Conservation (phyloP, 2,113 vertebrate genomes). For the Ornithorhynchus anatinus region DNA sequence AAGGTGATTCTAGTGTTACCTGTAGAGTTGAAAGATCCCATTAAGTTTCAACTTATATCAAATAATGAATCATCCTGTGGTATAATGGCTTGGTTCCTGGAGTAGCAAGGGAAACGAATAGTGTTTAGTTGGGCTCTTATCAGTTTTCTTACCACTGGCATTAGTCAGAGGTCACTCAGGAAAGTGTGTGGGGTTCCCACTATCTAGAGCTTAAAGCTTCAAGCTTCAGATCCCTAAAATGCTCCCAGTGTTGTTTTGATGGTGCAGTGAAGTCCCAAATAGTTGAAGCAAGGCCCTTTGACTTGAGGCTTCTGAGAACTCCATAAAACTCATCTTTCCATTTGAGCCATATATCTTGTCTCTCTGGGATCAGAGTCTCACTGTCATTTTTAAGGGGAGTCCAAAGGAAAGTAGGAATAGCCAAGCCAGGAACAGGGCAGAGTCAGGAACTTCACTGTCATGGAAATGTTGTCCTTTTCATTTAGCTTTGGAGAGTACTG, state of each 20-base stretch:
- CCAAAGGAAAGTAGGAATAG: not conserved
- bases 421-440: not conserved
- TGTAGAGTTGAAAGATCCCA: slow-evolving; percentile 20
- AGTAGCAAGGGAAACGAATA: not conserved
- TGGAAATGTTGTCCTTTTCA: not conserved
- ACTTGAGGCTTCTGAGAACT: not conserved
- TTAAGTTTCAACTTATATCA: slow-evolving; percentile 11
- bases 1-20: slow-evolving; percentile 2
- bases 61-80: not conserved
- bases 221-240: slow-evolving; percentile 26
- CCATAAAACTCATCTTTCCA: not conserved
- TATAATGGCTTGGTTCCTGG: not conserved
- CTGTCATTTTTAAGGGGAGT: not conserved
- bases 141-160: slow-evolving; percentile 8
- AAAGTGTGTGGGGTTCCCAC: not conserved
- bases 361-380: not conserved
- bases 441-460: not conserved
- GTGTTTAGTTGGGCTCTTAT: not conserved
- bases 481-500: not conserved
- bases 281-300: not conserved
- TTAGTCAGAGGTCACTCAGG: slow-evolving; percentile 8
- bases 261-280: not conserved
- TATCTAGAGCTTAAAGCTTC: slow-evolving; percentile 25
- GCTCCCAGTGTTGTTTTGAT: not conserved
- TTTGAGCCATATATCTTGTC: not conserved